phyloP scores from a whole-genome alignment of 2,797 vertebrate genomes.

The Gymnodraco acuticeps region DNA sequence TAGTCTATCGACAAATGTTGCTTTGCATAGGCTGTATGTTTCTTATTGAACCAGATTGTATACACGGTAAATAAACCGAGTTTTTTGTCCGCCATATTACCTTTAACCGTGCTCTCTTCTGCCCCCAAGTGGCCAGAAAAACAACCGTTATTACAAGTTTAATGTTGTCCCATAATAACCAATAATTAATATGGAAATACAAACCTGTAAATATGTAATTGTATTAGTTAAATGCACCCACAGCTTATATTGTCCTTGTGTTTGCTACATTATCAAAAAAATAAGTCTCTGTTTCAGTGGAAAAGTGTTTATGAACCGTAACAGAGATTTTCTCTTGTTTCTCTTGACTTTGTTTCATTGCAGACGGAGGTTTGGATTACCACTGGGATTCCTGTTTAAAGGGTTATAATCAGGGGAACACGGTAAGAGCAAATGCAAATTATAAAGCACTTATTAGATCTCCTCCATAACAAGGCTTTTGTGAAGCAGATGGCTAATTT shows the following conservation, averaged over 20 bases:
- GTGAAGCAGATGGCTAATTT: conserved; percentile 35
- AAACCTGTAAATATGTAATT: not conserved
- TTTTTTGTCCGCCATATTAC: too few species aligned
- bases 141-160: not conserved
- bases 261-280: not conserved
- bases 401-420: conserved; percentile 71
- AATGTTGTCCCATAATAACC: not conserved
- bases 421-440: conserved; percentile 64
- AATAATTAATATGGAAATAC: not conserved
- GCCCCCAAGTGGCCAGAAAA: not conserved
- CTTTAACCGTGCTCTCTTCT: not conserved
- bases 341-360: conserved; percentile 24
- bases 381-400: conserved; percentile 83
- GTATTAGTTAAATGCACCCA: not conserved
- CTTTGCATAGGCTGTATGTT: too few species aligned
- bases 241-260: not conserved
- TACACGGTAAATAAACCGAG: too few species aligned
- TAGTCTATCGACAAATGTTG: too few species aligned
- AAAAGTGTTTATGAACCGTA: not conserved
- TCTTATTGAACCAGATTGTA: too few species aligned
- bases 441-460: not conserved
- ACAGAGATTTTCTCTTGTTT: conserved; percentile 29
- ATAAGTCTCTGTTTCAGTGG: not conserved
- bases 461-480: conserved; percentile 18
- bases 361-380: conserved; percentile 83